These are phyloP conservation scores for Epinephelus awoara DNA, from an alignment of 2,797 vertebrate genomes.

Conservation along the genomic window DNA sequence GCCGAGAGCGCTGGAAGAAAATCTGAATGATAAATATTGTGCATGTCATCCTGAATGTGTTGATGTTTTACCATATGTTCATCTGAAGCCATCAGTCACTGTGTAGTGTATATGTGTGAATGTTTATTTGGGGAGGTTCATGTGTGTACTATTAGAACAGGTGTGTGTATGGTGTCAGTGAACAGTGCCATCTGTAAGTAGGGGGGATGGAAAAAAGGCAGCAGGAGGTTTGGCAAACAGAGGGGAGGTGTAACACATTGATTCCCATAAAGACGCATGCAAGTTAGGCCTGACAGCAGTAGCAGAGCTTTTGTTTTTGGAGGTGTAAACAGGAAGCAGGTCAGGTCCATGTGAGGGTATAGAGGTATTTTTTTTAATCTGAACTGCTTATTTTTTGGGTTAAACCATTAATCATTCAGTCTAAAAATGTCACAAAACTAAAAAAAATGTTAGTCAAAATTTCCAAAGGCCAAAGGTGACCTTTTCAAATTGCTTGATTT, in stretches of 20 bases:
- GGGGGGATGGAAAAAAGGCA: conserved; percentile 65
- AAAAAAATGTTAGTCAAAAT: background rate
- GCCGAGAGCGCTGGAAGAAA: conserved; percentile 14
- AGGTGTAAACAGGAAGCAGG: conserved; percentile 21
- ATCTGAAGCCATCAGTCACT: conserved; percentile 16
- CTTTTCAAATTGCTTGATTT: background rate
- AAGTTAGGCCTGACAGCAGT: conserved; percentile 44
- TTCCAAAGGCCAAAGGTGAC: background rate
- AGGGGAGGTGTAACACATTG: conserved; percentile 43
- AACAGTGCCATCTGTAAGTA: conserved; percentile 72
- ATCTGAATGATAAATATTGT: conserved; percentile 39
- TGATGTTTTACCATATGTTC: conserved; percentile 45
- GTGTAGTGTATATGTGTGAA: conserved; percentile 26
- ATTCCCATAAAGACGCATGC: conserved; percentile 53
- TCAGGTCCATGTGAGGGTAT: conserved; percentile 12
- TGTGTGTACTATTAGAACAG: conserved; percentile 14
- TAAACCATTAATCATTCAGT: background rate
- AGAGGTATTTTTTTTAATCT: background rate
- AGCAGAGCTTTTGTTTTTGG: conserved; percentile 28
- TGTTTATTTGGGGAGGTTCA: conserved; percentile 2
- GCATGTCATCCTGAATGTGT: conserved; percentile 25
- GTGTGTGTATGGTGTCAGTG: conserved; percentile 30
- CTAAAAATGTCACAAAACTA: background rate
- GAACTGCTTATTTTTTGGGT: background rate
- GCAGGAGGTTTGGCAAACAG: conserved; percentile 53